These are phyloP conservation scores for Hylomyscus alleni DNA, from an alignment of 2,797 vertebrate species.

Conservation along the genomic window DNA sequence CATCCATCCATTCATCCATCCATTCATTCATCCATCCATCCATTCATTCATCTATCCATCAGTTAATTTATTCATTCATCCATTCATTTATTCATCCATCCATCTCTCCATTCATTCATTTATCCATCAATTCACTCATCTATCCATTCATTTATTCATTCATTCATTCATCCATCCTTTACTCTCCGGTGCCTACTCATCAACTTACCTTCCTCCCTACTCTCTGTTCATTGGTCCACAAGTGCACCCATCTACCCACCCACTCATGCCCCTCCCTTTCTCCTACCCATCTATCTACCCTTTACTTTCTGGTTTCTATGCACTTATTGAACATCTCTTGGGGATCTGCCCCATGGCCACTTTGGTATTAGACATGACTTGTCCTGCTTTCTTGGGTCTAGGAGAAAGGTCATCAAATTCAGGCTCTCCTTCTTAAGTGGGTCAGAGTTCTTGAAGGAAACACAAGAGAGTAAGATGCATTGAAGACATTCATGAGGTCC, in stretches of 20 bases:
- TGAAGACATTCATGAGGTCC: neutral
- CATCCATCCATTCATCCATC: neutral
- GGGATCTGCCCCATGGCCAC: neutral
- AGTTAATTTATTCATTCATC: neutral
- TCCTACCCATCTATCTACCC: neutral
- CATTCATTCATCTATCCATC: accelerated
- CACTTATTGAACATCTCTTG: neutral
- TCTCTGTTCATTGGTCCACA: too few relatives aligned
- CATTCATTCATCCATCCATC: accelerated
- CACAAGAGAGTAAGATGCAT: neutral
- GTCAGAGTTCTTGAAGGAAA: neutral
- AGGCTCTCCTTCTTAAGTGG: neutral
- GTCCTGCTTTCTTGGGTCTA: neutral
- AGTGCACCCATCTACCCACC: neutral
- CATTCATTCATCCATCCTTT: neutral
- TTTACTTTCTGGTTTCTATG: neutral
- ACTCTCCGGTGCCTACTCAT: neutral
- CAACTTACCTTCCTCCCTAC: neutral
- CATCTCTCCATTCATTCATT: neutral
- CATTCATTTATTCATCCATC: accelerated
- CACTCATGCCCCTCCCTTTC: neutral
- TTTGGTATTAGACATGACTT: neutral
- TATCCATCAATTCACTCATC: neutral
- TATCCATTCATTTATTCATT: neutral
- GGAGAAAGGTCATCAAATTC: neutral